Evolutionary conservation across 2,113 vertebrate genomes (phyloP).

Genomic region (Alligator mississippiensis): DNA sequence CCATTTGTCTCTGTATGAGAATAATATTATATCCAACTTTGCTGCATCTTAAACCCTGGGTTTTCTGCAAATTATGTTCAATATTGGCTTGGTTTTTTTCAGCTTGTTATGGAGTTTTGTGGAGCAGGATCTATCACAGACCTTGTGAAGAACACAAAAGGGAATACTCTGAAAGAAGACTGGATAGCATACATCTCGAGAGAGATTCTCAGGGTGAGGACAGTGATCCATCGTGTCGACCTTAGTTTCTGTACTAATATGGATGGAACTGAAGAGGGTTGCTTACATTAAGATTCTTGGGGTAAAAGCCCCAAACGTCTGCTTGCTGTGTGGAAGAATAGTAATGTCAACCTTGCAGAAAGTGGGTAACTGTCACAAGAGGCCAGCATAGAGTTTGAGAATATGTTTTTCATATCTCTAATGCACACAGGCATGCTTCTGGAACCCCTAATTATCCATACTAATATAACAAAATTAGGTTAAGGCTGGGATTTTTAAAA

Average conservation of each 20-base stretch:
- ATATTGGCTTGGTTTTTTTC: constrained; percentile 39
- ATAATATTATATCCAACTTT: neutral
- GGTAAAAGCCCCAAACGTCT: neutral
- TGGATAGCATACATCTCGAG: constrained; percentile 99
- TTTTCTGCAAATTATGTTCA: neutral
- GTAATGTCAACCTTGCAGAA: constrained; percentile 35
- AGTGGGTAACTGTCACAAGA: neutral
- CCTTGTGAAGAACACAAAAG: constrained; percentile 99
- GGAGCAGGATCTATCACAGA: constrained; percentile 98
- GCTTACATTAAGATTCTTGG: neutral
- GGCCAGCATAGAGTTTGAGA: neutral
- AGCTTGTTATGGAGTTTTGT: constrained; percentile 99
- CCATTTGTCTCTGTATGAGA: neutral
- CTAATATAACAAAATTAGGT: rapidly evolving
- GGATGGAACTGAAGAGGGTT: neutral
- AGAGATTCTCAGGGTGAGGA: constrained; percentile 92
- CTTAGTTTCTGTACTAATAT: neutral
- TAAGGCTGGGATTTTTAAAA: neutral
- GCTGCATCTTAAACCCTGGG: neutral
- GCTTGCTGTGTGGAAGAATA: neutral
- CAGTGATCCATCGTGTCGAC: neutral
- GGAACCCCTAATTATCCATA: neutral
- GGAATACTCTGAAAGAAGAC: constrained; percentile 97
- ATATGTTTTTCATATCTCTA: rapidly evolving
- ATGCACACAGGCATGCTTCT: neutral